Percentiles rank a stretch among this genome's conserved stretches.
phyloP scores from a whole-genome alignment of 2,888 invertebrate species.

The Agrotis exclamationis region DNA sequence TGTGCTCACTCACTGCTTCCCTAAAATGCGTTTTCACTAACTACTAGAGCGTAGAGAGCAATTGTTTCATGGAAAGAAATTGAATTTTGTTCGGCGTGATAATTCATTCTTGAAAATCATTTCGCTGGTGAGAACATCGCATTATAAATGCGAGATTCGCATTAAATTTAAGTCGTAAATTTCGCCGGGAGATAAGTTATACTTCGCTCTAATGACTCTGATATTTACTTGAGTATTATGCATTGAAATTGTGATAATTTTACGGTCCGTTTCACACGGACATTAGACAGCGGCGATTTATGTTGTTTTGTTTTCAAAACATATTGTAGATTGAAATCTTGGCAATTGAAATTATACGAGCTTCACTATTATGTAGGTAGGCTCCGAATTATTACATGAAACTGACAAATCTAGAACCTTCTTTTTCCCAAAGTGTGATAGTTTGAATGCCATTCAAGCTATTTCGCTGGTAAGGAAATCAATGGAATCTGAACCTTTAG shows the following conservation, averaged over 20 bases:
- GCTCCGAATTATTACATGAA: background rate
- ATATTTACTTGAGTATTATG: conserved; percentile 50
- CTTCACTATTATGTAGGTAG: background rate
- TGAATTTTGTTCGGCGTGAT: background rate
- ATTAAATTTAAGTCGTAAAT: conserved; percentile 35
- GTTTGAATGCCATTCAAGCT: too few species aligned
- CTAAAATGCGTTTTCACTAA: background rate
- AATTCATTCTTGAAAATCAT: background rate
- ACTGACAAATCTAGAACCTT: background rate
- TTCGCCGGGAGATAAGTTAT: conserved; percentile 29
- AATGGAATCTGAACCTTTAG: background rate
- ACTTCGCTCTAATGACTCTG: conserved; percentile 44
- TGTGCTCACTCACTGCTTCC: too few species aligned
- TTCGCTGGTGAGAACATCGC: background rate
- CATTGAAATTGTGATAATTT: conserved; percentile 48
- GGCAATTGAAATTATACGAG: background rate
- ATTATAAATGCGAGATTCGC: conserved; percentile 18
- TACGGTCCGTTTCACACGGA: conserved; percentile 42
- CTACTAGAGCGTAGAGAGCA: background rate
- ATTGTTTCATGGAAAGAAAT: conserved; percentile 3
- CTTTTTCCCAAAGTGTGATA: too few species aligned
- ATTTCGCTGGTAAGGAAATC: background rate
- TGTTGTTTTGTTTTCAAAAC: conserved; percentile 27
- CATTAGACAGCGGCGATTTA: conserved; percentile 34
- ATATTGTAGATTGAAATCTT: background rate